Evolutionary conservation across 1,140 invertebrate species (phyloP), one percentile per base, ranked within the genome.

Genomic region (Drosophila chauvacae): DNA sequence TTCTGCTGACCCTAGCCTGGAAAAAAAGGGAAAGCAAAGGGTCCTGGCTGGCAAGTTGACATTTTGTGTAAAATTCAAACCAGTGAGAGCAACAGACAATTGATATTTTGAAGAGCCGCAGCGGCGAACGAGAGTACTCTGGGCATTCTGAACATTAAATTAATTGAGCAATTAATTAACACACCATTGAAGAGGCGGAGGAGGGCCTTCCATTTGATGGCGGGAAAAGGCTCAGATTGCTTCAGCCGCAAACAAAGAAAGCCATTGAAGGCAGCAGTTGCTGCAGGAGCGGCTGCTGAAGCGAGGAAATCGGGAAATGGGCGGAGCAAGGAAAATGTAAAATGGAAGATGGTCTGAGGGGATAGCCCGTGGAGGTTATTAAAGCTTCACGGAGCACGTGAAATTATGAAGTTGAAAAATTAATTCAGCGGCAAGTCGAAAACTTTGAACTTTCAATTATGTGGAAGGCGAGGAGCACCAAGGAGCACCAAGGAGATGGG

Each of bases 91-190:
- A 80, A 60, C 76, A 87, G 76, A 80, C 84, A 80, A 87, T 87
- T 87, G 84, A 83, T 84, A 80, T 88, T 74, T 88, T 73, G 65
- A 48, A 39, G 74, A 80, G 71, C 70, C 59, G 63, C 59, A n/a
- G 37, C 33, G 14, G 30, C 26, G 59, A 51, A 35, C 53, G 16
- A 4, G 48, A 51, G 30, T 51, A 18, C 48, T 18, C 48, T 51
- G 48, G 30, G n/a, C 26, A 30, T 18, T 68, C 64, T 90, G 85
- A 79, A 81, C 85, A 88, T 90, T 88, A 88, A 90, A 88, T 88
- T 88, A 88, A 88, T 88, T 88, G 85, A 90, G 85, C 85, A 90
- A 90, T 90, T 90, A 90, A 90, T 90, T 90, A 90, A 90, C 81
- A 90, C 85, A 61, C 85, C 85, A 85, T 85, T 88, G 81, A 18